Percentiles rank a stretch among this genome's conserved stretches.
phyloP scores from a whole-genome alignment of 2,888 invertebrate genomes.

The Sphaeridia pumilis region DNA sequence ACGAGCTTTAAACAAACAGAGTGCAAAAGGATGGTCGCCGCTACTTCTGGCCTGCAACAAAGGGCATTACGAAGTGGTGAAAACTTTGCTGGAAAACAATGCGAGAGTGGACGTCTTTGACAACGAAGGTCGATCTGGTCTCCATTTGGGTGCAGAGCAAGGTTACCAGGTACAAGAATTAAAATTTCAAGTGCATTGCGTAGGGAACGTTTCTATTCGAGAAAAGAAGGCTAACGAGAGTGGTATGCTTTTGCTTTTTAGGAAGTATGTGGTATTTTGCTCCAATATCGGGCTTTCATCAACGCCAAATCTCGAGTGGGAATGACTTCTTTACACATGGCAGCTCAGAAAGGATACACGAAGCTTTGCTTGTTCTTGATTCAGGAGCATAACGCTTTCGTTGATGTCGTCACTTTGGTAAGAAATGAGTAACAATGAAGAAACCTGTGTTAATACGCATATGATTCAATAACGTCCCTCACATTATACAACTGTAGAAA shows the following conservation, averaged over 20 bases:
- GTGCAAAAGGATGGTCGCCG: slow-evolving; percentile 92
- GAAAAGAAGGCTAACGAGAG: too few relatives aligned
- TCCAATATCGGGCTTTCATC: slow-evolving; percentile 95
- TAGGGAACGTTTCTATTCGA: too few relatives aligned
- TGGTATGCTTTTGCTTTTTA: too few relatives aligned
- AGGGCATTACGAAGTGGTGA: slow-evolving; percentile 90
- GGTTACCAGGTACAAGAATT: slow-evolving; percentile 42
- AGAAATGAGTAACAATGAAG: too few relatives aligned
- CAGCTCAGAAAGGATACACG: slow-evolving; percentile 90
- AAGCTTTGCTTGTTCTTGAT: slow-evolving; percentile 81
- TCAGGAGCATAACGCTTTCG: slow-evolving; percentile 85
- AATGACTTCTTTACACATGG: slow-evolving; percentile 89
- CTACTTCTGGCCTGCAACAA: slow-evolving; percentile 88
- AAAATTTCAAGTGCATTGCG: too few relatives aligned
- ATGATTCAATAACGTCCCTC: not conserved
- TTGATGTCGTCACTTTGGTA: slow-evolving; percentile 87
- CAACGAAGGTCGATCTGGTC: slow-evolving; percentile 78
- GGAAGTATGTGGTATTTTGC: slow-evolving; percentile 61
- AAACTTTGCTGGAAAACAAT: slow-evolving; percentile 67
- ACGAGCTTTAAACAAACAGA: slow-evolving; percentile 86
- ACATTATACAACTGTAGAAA: slow-evolving; percentile 43
- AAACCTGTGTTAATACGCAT: too few relatives aligned
- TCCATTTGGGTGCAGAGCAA: slow-evolving; percentile 40
- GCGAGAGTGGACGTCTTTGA: slow-evolving; percentile 99
- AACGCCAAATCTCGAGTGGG: slow-evolving; percentile 97